These are phyloP conservation scores for Holcopasites calliopsidis DNA, from an alignment of 1,140 invertebrate genomes.

Conservation along the genomic window DNA sequence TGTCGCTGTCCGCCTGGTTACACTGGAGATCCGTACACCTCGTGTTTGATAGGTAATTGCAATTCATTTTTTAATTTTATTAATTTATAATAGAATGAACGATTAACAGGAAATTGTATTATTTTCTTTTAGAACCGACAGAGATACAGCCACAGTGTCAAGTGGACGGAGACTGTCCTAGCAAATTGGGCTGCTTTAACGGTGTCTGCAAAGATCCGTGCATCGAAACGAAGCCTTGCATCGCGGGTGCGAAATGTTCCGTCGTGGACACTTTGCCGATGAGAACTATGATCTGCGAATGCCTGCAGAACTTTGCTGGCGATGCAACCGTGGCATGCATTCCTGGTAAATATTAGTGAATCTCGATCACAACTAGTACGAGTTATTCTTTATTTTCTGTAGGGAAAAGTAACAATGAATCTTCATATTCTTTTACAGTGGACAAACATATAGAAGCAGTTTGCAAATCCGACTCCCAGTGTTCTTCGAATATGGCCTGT, in stretches of 20 bases:
- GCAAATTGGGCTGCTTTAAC: slow-evolving; percentile 90
- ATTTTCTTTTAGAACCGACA: slow-evolving; percentile 77
- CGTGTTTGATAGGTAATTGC: slow-evolving; percentile 82
- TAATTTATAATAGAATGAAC: not conserved
- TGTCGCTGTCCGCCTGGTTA: slow-evolving; percentile 92
- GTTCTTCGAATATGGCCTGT: slow-evolving; percentile 85
- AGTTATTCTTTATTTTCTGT: too few relatives aligned
- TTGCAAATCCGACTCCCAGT: slow-evolving; percentile 87
- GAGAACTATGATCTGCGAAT: slow-evolving; percentile 92
- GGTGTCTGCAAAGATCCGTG: slow-evolving; percentile 92
- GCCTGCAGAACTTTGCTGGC: slow-evolving; percentile 88
- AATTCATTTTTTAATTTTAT: not conserved
- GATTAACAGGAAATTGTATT: not conserved
- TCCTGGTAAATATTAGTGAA: slow-evolving; percentile 83
- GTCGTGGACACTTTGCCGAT: slow-evolving; percentile 92
- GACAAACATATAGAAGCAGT: slow-evolving; percentile 80
- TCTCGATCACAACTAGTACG: too few relatives aligned
- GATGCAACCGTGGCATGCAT: slow-evolving; percentile 91
- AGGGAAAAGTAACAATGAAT: not conserved
- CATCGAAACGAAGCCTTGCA: slow-evolving; percentile 88
- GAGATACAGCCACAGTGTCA: slow-evolving; percentile 85
- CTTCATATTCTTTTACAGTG: slow-evolving; percentile 47
- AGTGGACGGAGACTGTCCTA: slow-evolving; percentile 91
- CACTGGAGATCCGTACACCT: slow-evolving; percentile 86
- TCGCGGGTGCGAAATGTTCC: slow-evolving; percentile 87